These are phyloP conservation scores for Sciaenops ocellatus DNA, from an alignment of 2,797 vertebrate genomes.

Conservation along the genomic window DNA sequence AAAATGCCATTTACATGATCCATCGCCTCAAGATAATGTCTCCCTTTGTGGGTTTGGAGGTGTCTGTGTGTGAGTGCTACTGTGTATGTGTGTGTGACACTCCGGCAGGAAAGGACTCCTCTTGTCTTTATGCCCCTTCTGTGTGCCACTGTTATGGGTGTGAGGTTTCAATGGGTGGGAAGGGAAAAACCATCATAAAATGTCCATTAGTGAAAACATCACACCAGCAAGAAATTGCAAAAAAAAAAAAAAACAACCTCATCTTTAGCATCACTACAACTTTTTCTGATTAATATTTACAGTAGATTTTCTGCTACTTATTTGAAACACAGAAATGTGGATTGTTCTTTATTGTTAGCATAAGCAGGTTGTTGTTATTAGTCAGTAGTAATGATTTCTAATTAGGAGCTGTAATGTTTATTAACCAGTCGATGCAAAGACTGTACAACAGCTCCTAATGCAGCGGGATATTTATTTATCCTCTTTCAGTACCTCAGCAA, in stretches of 20 bases:
- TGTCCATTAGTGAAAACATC: slow-evolving; percentile 55
- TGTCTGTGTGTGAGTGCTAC: slow-evolving; percentile 21
- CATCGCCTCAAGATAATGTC: slow-evolving; percentile 82
- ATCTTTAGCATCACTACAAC: not conserved
- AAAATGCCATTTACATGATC: slow-evolving; percentile 85
- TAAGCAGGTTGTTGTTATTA: not conserved
- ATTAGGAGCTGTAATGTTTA: slow-evolving; percentile 8
- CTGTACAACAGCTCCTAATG: not conserved
- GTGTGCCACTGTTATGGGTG: slow-evolving; percentile 49
- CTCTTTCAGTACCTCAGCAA: slow-evolving; percentile 11
- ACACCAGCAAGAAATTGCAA: slow-evolving; percentile 25
- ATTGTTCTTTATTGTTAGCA: not conserved
- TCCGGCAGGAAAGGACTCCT: slow-evolving; percentile 46
- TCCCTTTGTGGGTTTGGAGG: slow-evolving; percentile 66
- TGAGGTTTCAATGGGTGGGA: slow-evolving; percentile 38
- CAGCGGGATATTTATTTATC: slow-evolving; percentile 8
- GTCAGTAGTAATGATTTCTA: not conserved
- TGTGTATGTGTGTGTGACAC: slow-evolving; percentile 28
- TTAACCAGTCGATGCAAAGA: slow-evolving; percentile 2
- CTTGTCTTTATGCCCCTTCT: slow-evolving; percentile 58
- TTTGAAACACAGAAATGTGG: not conserved
- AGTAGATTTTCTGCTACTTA: not conserved
- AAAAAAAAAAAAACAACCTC: not conserved
- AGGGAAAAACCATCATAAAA: slow-evolving; percentile 33
- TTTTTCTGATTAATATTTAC: not conserved